A percentile compares a stretch with the other conserved stretches of the same genome.
Conservation (phyloP, 2,888 invertebrate genomes). For the Campoletis raptor region DNA sequence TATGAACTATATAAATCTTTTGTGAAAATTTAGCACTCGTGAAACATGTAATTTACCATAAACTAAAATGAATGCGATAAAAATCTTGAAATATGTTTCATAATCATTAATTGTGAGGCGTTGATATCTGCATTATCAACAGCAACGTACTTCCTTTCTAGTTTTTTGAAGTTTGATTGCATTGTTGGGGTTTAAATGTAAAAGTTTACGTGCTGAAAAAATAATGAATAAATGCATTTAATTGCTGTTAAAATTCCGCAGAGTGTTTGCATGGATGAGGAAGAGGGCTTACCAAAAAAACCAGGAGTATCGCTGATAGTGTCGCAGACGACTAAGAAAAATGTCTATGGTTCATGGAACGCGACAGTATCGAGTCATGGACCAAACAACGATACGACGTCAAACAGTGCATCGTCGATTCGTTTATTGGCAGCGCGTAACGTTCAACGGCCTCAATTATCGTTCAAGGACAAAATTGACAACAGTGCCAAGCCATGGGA, state of each 20-base stretch:
- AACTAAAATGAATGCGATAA: no score
- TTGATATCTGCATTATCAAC: no score
- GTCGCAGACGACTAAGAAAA: slow-evolving; percentile 83
- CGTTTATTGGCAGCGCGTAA: slow-evolving; percentile 90
- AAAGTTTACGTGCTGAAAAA: not conserved
- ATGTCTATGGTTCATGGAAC: slow-evolving; percentile 89
- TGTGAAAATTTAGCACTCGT: no score
- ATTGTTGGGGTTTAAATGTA: not conserved
- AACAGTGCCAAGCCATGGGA: slow-evolving; percentile 93
- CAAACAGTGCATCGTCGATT: slow-evolving; percentile 79
- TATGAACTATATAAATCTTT: no score
- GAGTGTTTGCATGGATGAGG: slow-evolving; percentile 87
- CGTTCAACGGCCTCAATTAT: slow-evolving; percentile 92
- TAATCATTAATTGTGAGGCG: no score
- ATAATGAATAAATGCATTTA: no score
- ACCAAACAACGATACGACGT: not conserved
- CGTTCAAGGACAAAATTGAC: slow-evolving; percentile 94
- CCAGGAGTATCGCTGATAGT: slow-evolving; percentile 86
- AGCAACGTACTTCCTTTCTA: no score
- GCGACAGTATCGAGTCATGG: slow-evolving; percentile 69
- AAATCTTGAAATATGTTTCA: no score
- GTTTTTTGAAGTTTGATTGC: no score
- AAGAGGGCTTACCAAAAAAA: slow-evolving; percentile 87
- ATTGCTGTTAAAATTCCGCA: slow-evolving; percentile 59
- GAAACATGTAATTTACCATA: no score